A percentile compares a stretch with the other conserved stretches of the same genome.
Conservation (phyloP, 2,113 vertebrate species). For the Barbus barbus region DNA sequence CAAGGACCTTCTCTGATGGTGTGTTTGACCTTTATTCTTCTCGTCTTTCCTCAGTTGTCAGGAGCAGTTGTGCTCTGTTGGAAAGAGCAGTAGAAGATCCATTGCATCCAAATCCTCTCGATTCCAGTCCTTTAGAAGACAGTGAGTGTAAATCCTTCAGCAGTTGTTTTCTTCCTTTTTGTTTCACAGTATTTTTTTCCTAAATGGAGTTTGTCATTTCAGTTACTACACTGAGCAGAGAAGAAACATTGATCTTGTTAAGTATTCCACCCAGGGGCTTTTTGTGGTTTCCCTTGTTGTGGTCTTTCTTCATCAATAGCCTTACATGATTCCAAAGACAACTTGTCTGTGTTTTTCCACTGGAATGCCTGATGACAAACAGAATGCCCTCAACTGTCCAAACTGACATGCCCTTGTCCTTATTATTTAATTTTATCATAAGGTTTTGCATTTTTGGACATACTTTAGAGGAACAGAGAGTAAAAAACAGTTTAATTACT, state of each 20-base stretch:
- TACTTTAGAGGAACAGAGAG: background rate
- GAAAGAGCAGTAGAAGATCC: constrained; percentile 63
- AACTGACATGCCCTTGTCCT: constrained; percentile 21
- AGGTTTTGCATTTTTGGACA: constrained; percentile 1
- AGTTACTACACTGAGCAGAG: background rate
- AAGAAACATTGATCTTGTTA: background rate
- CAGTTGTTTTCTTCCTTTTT: background rate
- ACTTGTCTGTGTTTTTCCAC: constrained; percentile 17
- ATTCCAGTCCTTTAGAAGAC: constrained; percentile 56
- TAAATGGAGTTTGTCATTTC: constrained; percentile 41
- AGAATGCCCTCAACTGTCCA: background rate
- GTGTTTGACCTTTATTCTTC: constrained; percentile 9
- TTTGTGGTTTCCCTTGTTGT: constrained; percentile 45
- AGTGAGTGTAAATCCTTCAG: constrained; percentile 64
- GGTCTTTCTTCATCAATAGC: constrained; percentile 55
- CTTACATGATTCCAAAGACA: constrained; percentile 60
- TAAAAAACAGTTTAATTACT: background rate
- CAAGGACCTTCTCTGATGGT: background rate
- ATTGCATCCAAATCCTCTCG: constrained; percentile 51
- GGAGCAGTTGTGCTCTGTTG: constrained; percentile 61
- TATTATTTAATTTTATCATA: constrained; percentile 4
- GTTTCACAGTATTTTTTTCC: background rate
- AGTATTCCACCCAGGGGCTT: constrained; percentile 30
- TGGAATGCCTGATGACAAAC: constrained; percentile 25
- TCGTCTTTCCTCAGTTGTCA: constrained; percentile 60